Evolutionary conservation across 2,113 vertebrate species (phyloP).

Genomic region (Lepidiolamprologus cunningtoni): DNA sequence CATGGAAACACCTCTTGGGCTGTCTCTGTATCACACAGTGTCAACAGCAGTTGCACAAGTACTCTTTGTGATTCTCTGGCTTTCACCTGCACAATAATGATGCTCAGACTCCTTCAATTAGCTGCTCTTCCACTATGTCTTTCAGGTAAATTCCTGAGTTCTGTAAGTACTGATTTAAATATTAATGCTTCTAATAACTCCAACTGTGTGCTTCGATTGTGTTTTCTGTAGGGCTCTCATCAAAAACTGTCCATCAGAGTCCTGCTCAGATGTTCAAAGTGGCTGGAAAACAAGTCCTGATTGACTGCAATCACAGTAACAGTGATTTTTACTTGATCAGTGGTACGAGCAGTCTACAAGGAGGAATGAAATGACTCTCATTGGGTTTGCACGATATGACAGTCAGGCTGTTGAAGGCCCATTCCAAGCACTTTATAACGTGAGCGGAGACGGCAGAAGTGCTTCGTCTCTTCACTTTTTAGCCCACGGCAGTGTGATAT

Average conservation of each 20-base stretch:
- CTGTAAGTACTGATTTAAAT: background rate
- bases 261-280: background rate
- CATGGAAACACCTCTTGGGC: background rate
- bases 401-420: background rate
- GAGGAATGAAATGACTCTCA: background rate
- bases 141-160: background rate
- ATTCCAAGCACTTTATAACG: background rate
- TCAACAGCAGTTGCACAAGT: background rate
- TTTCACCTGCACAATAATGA: background rate
- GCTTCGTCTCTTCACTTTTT: background rate
- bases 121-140: background rate
- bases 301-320: background rate
- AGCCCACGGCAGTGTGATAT: rapidly evolving
- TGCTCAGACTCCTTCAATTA: background rate
- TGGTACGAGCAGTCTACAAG: background rate
- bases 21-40: background rate
- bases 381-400: background rate
- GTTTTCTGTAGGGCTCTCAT: background rate
- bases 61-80: background rate
- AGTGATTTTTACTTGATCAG: background rate
- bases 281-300: background rate
- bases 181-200: background rate
- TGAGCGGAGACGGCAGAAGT: background rate
- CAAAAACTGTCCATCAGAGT: background rate
- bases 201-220: background rate